A percentile compares a stretch with the other conserved stretches of the same genome.
Conservation (phyloP, 35 echinoderm and acorn worm species). For the Hemicentrotus pulcherrimus region DNA sequence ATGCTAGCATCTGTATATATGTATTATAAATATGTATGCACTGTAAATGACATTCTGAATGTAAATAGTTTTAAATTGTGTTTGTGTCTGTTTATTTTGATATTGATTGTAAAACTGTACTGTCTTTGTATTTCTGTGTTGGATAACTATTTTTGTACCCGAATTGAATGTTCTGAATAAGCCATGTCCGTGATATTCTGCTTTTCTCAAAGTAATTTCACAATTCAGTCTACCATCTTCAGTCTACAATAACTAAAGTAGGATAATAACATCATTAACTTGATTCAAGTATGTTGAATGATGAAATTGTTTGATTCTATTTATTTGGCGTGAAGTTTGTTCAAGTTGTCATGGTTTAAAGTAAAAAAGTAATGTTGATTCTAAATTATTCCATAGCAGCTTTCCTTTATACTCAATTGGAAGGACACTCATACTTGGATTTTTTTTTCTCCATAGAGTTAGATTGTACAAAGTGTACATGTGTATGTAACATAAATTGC, state of each 20-base stretch:
- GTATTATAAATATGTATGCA: slow-evolving; percentile 47
- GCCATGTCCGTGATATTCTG: not conserved
- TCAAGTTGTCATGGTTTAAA: not conserved
- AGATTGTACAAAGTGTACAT: slow-evolving; percentile 47
- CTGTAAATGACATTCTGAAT: slow-evolving; percentile 44
- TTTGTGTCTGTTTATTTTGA: slow-evolving; percentile 47
- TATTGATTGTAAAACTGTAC: slow-evolving; percentile 41
- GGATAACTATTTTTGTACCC: slow-evolving; percentile 34
- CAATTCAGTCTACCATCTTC: not conserved
- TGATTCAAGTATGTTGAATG: not conserved
- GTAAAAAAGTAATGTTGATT: not conserved
- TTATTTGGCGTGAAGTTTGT: slow-evolving; percentile 26
- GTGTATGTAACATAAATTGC: slow-evolving; percentile 41
- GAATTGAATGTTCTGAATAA: not conserved
- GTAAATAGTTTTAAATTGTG: slow-evolving; percentile 51
- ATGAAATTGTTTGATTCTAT: slow-evolving; percentile 33
- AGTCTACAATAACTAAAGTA: not conserved
- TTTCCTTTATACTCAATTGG: not conserved
- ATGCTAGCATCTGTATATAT: slow-evolving; percentile 24
- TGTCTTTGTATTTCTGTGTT: slow-evolving; percentile 46
- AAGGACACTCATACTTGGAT: not conserved
- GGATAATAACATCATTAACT: not conserved
- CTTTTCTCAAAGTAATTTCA: slow-evolving; percentile 13
- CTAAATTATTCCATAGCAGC: slow-evolving; percentile 31
- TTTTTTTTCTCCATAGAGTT: not conserved